Evolutionary conservation across 2,888 invertebrate species (phyloP).

Genomic region (Serrognathus titanus): DNA sequence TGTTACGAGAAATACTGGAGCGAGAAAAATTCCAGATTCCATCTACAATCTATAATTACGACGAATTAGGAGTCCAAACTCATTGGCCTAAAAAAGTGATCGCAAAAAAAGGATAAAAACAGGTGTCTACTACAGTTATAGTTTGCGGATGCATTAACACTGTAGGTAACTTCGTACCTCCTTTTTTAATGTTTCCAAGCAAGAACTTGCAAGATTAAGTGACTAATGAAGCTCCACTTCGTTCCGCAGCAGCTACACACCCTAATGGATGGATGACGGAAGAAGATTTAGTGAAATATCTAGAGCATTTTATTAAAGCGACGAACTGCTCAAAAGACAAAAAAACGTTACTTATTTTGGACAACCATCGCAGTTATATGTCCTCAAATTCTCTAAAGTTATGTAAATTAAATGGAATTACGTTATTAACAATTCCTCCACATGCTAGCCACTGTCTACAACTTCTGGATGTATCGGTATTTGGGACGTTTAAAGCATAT

Average conservation of each 20-base stretch:
- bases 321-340: too few relatives aligned
- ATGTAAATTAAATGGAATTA: slow-evolving; percentile 7
- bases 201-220: slow-evolving; percentile 2
- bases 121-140: neutral
- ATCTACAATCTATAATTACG: neutral
- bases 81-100: neutral
- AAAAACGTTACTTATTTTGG: slow-evolving; percentile 17
- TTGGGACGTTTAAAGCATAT: neutral
- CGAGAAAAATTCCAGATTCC: neutral
- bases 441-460: neutral
- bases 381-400: neutral
- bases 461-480: neutral
- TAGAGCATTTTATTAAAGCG: too few relatives aligned
- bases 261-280: slow-evolving; percentile 14
- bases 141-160: neutral
- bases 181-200: neutral
- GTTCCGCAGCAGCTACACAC: slow-evolving; percentile 9
- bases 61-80: neutral
- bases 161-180: too few relatives aligned
- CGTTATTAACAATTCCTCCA: neutral
- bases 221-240: slow-evolving; percentile 4
- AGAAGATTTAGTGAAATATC: slow-evolving; percentile 3
- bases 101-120: neutral
- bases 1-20: neutral
- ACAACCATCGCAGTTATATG: slow-evolving; percentile 28